These are phyloP conservation scores for Dendrophyllia cribrosa DNA, from an alignment of 64 coral and sea anemone genomes.

Conservation along the genomic window DNA sequence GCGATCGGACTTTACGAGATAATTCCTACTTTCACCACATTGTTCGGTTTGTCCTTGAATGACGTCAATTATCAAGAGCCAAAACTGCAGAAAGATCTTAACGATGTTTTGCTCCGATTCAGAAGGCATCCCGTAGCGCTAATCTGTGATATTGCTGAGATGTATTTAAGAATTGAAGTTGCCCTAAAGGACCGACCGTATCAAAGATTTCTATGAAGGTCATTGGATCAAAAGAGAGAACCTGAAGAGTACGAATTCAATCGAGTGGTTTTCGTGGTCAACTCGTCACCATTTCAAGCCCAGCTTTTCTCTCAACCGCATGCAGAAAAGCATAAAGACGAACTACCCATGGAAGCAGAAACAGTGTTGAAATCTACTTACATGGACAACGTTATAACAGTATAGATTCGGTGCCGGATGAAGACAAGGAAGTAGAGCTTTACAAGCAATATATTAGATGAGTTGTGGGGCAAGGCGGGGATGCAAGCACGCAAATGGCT, in stretches of 20 bases:
- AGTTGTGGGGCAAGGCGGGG: constrained; percentile 63
- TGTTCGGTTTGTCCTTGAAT: constrained; percentile 15
- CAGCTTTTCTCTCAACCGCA: constrained; percentile 77
- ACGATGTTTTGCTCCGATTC: constrained; percentile 56
- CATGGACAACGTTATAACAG: constrained; percentile 76
- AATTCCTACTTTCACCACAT: too few species aligned
- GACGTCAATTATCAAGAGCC: constrained; percentile 43
- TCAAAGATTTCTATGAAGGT: constrained; percentile 44
- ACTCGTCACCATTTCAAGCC: constrained; percentile 64
- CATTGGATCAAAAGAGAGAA: constrained; percentile 41
- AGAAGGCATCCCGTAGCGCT: constrained; percentile 57
- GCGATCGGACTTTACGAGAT: too few species aligned
- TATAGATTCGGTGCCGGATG: constrained; percentile 68
- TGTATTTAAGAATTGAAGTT: constrained; percentile 55
- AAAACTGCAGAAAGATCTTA: constrained; percentile 61
- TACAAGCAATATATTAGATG: constrained; percentile 37
- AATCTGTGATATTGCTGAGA: constrained; percentile 55
- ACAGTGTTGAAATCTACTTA: constrained; percentile 75
- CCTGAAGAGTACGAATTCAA: constrained; percentile 87
- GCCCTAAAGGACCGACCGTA: constrained; percentile 24
- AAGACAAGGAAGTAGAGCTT: constrained; percentile 59
- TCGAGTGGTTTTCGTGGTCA: constrained; percentile 74
- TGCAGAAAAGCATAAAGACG: constrained; percentile 64
- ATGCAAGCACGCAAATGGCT: constrained; percentile 84
- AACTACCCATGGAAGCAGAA: constrained; percentile 77